A percentile compares a stretch with the other conserved stretches of the same genome.
Evolutionary conservation across 2,797 vertebrate species (phyloP).

Genomic region (Peromyscus nudipes): DNA sequence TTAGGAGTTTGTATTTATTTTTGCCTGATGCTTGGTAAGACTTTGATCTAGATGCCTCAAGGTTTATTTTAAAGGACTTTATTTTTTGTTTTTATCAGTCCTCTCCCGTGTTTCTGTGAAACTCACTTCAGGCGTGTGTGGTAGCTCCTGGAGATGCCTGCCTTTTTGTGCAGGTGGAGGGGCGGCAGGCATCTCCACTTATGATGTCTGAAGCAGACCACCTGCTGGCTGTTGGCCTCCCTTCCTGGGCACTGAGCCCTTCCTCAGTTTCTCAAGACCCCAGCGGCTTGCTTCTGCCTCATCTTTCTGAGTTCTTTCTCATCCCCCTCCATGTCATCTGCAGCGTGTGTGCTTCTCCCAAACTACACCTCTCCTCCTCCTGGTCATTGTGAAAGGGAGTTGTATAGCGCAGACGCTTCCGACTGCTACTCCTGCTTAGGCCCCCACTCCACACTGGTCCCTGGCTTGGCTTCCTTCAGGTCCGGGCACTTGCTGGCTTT

Average conservation of each 20-base stretch:
- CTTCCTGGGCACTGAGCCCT: background rate
- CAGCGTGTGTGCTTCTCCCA: background rate
- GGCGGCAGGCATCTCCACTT: background rate
- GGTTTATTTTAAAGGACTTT: background rate
- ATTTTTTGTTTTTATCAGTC: background rate
- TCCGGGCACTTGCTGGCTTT: background rate
- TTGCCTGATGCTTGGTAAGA: background rate
- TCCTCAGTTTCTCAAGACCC: background rate
- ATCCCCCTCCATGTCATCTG: background rate
- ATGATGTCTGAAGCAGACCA: fast-evolving
- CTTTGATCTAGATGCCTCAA: background rate
- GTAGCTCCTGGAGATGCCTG: background rate
- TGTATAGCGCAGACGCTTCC: fast-evolving
- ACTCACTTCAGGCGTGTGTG: background rate
- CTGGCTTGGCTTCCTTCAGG: background rate
- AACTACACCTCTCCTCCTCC: background rate
- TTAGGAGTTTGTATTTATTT: background rate
- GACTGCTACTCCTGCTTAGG: fast-evolving
- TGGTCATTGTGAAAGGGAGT: too few relatives aligned
- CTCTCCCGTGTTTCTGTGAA: background rate
- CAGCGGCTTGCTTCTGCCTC: background rate
- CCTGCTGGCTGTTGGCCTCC: background rate
- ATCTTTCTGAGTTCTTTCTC: background rate
- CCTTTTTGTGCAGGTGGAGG: background rate
- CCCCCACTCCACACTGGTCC: fast-evolving